phyloP scores from a whole-genome alignment of 1,140 invertebrate genomes.

The Drosophila nasuta region DNA sequence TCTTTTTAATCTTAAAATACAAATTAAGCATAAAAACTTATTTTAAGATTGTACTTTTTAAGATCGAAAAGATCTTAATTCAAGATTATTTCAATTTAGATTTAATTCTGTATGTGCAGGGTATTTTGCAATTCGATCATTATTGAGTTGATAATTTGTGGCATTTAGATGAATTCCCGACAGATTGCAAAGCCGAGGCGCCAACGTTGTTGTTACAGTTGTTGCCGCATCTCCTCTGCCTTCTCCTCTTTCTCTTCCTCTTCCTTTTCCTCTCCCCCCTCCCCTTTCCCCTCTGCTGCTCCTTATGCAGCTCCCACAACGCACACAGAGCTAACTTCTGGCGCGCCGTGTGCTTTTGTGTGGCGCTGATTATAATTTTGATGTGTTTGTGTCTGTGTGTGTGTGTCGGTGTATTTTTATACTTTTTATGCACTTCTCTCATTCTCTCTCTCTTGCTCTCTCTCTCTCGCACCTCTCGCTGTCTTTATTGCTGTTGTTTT shows the following conservation, averaged over 20 bases:
- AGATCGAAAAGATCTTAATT: no score
- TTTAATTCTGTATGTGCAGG: not conserved
- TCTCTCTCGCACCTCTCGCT: conserved; percentile 8
- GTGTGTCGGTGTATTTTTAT: conserved; percentile 8
- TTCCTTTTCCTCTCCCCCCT: conserved; percentile 8
- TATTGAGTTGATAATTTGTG: conserved; percentile 10
- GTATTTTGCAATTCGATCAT: not conserved
- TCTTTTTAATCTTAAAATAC: no score
- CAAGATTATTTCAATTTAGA: no score
- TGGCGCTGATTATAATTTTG: conserved; percentile 80
- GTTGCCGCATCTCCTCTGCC: not conserved
- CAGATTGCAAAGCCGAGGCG: conserved; percentile 31
- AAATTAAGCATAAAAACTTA: no score
- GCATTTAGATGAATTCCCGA: conserved; percentile 33
- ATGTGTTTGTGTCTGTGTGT: conserved; percentile 46
- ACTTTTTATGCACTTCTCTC: conserved; percentile 24
- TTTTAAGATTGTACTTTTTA: no score
- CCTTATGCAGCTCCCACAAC: not conserved
- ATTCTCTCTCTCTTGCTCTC: not conserved
- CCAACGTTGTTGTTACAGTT: conserved; percentile 26
- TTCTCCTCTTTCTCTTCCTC: conserved; percentile 8
- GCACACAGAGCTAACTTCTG: conserved; percentile 45
- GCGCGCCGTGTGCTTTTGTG: conserved; percentile 76
- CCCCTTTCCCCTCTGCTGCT: not conserved
- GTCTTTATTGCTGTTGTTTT: conserved; percentile 38